A percentile compares a stretch with the other conserved stretches of the same genome.
Conservation (phyloP, 2,888 invertebrate species). For the Epistrophe grossulariae region DNA sequence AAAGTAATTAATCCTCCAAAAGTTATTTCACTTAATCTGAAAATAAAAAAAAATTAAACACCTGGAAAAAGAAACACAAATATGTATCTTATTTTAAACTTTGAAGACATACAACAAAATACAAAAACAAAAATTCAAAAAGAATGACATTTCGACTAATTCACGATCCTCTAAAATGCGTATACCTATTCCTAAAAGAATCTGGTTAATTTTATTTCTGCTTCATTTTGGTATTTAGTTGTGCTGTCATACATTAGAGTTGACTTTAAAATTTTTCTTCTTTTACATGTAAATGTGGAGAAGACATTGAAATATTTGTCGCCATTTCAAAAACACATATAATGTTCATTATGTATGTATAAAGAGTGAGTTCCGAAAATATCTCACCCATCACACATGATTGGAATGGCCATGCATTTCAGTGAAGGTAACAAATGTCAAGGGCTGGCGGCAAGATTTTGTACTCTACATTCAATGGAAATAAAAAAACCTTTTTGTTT, state of each 20-base stretch:
- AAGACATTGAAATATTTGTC: constrained; percentile 71
- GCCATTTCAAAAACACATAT: constrained; percentile 48
- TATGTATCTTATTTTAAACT: background rate
- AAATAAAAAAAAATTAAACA: constrained; percentile 12
- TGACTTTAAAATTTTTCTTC: constrained; percentile 54
- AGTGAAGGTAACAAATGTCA: constrained; percentile 56
- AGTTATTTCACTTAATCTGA: constrained; percentile 32
- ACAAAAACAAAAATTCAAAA: background rate
- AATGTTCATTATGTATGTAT: background rate
- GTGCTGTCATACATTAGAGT: constrained; percentile 54
- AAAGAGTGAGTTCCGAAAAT: constrained; percentile 40
- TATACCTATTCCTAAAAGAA: constrained; percentile 5
- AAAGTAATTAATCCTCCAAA: constrained; percentile 62
- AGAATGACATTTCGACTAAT: constrained; percentile 49
- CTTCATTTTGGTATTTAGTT: constrained; percentile 59
- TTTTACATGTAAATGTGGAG: constrained; percentile 36
- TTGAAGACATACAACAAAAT: constrained; percentile 20
- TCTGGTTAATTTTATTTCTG: constrained; percentile 47
- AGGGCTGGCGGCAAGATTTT: constrained; percentile 47
- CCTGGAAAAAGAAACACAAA: constrained; percentile 6
- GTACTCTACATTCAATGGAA: constrained; percentile 28
- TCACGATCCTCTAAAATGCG: constrained; percentile 15
- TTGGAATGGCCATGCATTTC: constrained; percentile 32
- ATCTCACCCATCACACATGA: constrained; percentile 21
- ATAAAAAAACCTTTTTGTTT: constrained; percentile 4